These are phyloP conservation scores for Aleadryas rufinucha DNA, from an alignment of 2,113 vertebrate genomes.

Conservation along the genomic window DNA sequence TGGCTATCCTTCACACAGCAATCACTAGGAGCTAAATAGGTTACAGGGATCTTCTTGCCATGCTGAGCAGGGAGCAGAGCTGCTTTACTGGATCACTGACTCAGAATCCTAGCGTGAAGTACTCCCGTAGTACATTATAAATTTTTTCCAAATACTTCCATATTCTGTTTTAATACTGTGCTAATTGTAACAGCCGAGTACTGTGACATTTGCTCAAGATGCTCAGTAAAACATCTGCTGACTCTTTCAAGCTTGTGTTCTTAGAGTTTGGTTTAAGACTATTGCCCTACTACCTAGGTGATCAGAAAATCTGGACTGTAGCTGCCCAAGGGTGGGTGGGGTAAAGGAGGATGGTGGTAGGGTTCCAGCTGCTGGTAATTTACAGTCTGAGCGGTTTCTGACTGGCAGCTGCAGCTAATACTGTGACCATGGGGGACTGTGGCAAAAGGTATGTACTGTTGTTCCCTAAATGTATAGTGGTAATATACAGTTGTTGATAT, in stretches of 20 bases:
- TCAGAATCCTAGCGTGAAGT: fast-evolving
- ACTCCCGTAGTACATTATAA: not conserved
- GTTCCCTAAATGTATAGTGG: not conserved
- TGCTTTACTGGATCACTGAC: not conserved
- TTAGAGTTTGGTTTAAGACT: not conserved
- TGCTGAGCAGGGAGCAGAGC: not conserved
- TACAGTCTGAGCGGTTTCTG: not conserved
- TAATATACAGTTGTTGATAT: not conserved
- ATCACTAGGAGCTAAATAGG: not conserved
- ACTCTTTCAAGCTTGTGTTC: not conserved
- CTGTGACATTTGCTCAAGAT: not conserved
- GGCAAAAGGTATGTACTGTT: not conserved
- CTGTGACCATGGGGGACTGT: not conserved
- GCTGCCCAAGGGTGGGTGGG: not conserved
- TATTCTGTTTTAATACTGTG: not conserved
- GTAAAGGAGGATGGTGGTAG: not conserved
- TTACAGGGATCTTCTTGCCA: not conserved
- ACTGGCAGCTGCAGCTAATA: not conserved
- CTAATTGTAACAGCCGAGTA: not conserved
- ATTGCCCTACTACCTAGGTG: not conserved
- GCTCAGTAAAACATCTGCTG: not conserved
- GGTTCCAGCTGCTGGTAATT: not conserved
- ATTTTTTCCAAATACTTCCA: not conserved
- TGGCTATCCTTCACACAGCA: not conserved
- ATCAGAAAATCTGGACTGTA: not conserved